Evolutionary conservation across 2,113 vertebrate genomes (phyloP).

Genomic region (Formicarius rufipectus): DNA sequence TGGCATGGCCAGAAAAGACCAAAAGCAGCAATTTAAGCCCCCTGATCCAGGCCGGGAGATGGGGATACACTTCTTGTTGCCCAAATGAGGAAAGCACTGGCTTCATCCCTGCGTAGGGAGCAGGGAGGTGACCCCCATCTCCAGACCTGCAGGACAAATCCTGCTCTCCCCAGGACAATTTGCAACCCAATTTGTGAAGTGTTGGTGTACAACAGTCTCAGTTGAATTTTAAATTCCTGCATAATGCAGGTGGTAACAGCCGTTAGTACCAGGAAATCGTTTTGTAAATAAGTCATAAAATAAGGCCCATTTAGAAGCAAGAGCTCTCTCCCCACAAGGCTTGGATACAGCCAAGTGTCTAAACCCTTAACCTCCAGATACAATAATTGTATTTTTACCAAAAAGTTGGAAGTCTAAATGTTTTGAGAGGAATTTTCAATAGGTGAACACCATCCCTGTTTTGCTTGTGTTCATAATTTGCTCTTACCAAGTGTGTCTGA

Average conservation of each 20-base stretch:
- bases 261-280: neutral
- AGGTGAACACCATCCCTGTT: neutral
- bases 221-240: neutral
- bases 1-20: fast-evolving
- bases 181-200: neutral
- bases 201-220: neutral
- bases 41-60: neutral
- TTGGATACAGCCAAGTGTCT: neutral
- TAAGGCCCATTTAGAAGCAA: fast-evolving
- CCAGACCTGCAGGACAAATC: neutral
- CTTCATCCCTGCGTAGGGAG: fast-evolving
- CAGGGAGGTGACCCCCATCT: fast-evolving
- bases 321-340: neutral
- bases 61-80: neutral
- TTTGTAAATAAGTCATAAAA: neutral
- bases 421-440: neutral
- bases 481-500: neutral
- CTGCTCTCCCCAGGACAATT: neutral
- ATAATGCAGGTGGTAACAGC: neutral
- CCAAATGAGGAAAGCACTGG: neutral
- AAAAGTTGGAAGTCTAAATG: neutral
- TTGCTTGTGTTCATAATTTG: neutral
- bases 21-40: neutral
- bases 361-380: neutral
- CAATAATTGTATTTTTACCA: neutral